These are phyloP conservation scores for Pyrocephalus nanus DNA, from an alignment of 2,797 vertebrate species.

Conservation along the genomic window DNA sequence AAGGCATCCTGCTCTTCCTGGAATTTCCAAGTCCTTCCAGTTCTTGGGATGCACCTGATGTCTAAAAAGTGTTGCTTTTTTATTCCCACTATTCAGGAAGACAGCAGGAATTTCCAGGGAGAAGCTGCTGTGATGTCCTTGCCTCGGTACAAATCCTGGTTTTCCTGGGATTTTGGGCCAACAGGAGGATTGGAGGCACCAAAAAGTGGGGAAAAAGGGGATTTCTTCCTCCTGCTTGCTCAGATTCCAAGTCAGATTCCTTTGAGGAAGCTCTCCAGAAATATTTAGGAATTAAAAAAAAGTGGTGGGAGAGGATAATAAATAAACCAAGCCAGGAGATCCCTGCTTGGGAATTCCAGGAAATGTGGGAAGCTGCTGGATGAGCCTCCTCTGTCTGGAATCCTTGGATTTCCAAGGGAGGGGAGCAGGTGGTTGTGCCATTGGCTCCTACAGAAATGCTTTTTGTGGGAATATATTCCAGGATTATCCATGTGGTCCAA, in stretches of 20 bases:
- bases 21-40: fast-evolving
- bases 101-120: not conserved
- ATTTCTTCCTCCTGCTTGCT: not conserved
- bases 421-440: not conserved
- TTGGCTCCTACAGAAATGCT: not conserved
- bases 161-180: not conserved
- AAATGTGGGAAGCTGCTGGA: not conserved
- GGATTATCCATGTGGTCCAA: not conserved
- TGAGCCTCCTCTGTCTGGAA: not conserved
- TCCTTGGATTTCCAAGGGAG: not conserved
- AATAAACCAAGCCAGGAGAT: not conserved
- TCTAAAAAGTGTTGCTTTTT: not conserved
- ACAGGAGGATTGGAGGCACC: not conserved
- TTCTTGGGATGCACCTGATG: fast-evolving
- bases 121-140: not conserved
- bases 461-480: not conserved
- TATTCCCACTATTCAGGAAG: not conserved
- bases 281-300: not conserved
- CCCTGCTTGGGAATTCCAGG: not conserved
- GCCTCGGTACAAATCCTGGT: not conserved
- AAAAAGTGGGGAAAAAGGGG: not conserved
- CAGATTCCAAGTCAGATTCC: not conserved
- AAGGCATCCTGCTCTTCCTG: not conserved
- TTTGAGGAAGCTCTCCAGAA: not conserved
- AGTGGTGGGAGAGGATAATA: fast-evolving